phyloP scores from a whole-genome alignment of 2,797 vertebrate species.

The Aulostomus chinensis region DNA sequence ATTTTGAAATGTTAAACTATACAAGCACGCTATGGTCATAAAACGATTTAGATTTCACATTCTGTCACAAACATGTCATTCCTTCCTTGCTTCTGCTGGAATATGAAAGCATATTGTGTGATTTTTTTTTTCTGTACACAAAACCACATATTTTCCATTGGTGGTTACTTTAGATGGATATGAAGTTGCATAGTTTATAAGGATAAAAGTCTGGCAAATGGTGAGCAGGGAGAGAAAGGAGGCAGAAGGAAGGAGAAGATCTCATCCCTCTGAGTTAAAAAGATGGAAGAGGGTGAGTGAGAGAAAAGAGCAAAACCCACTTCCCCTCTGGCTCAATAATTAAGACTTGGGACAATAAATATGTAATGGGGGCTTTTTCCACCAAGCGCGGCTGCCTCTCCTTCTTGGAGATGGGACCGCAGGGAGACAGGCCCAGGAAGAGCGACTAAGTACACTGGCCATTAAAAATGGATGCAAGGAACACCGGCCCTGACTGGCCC shows the following conservation, averaged over 20 bases:
- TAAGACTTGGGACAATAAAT: conserved; percentile 77
- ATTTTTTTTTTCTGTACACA: conserved; percentile 29
- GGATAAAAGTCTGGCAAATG: conserved; percentile 21
- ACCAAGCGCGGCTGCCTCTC: conserved; percentile 56
- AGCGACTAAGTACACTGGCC: conserved; percentile 73
- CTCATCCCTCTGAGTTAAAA: conserved; percentile 30
- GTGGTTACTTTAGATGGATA: conserved; percentile 29
- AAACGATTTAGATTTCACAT: background rate
- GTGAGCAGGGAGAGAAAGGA: conserved; percentile 20
- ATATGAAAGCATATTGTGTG: conserved; percentile 13
- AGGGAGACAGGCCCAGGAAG: conserved; percentile 66
- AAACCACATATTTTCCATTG: conserved; percentile 28
- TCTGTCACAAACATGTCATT: conserved; percentile 13
- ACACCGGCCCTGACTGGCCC: conserved; percentile 54
- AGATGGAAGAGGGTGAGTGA: conserved; percentile 18
- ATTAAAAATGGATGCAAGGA: conserved; percentile 79
- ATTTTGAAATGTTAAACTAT: too few species aligned
- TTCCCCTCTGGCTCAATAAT: conserved; percentile 70
- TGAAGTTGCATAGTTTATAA: conserved; percentile 15
- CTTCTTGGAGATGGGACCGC: conserved; percentile 64
- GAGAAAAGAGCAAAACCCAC: conserved; percentile 48
- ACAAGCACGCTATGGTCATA: too few species aligned
- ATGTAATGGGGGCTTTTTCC: conserved; percentile 76
- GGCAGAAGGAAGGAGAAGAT: conserved; percentile 23
- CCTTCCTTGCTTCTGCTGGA: conserved; percentile 5